Evolutionary conservation across 2,888 invertebrate genomes (phyloP).

Genomic region (Frankliniella intonsa): DNA sequence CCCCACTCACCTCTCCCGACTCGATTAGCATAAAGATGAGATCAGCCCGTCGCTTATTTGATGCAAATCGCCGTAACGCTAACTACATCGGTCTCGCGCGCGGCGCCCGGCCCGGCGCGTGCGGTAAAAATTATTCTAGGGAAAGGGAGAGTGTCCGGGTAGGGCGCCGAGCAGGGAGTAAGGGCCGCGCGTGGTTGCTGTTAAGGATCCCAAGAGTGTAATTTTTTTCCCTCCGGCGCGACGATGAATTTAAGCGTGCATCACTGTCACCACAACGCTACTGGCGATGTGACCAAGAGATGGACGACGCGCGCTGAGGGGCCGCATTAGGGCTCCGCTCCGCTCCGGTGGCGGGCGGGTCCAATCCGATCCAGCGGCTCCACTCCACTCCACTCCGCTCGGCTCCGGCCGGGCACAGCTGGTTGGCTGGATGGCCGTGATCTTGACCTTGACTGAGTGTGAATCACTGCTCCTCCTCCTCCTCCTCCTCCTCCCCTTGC

Average conservation of each 20-base stretch:
- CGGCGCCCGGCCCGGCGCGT: neutral
- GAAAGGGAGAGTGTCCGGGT: no score
- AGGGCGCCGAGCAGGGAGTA: no score
- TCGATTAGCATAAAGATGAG: conserved; percentile 23
- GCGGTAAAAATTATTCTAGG: neutral
- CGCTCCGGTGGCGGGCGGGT: neutral
- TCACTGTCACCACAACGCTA: no score
- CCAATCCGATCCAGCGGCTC: neutral
- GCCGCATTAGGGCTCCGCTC: neutral
- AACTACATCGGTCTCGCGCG: neutral
- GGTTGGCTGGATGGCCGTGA: neutral
- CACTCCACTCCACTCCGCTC: neutral
- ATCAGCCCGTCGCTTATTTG: neutral
- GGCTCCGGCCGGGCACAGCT: neutral
- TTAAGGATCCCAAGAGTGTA: no score
- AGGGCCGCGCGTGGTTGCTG: no score
- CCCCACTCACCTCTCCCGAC: neutral
- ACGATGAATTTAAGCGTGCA: no score
- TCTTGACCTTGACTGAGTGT: conserved; percentile 18
- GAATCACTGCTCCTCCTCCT: conserved; percentile 2
- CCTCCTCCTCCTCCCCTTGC: neutral
- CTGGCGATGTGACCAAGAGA: no score
- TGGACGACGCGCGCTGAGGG: no score
- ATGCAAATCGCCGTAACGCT: neutral
- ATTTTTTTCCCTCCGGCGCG: no score